Conservation (phyloP, 2,797 vertebrate species). For the Poecilia picta region DNA sequence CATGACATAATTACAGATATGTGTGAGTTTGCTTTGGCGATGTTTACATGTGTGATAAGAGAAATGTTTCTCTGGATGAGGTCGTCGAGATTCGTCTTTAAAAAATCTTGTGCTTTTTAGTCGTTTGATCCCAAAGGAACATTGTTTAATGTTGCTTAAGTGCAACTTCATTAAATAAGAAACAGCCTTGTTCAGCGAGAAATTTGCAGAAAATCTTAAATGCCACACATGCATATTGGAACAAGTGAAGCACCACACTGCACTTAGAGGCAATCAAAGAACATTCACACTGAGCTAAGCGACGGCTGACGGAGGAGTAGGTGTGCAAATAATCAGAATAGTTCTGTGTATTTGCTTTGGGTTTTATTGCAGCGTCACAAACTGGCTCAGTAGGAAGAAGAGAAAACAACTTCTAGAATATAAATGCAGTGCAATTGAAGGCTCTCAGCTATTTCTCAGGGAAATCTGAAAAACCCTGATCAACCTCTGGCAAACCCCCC, state of each 20-base stretch:
- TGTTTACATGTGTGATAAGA: not conserved
- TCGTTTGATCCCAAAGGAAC: not conserved
- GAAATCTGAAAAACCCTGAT: conserved; percentile 40
- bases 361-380: conserved; percentile 57
- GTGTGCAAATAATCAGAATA: not conserved
- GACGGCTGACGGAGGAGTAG: not conserved
- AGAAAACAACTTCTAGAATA: conserved; percentile 44
- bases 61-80: not conserved
- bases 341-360: not conserved
- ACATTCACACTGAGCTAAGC: not conserved
- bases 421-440: conserved; percentile 38
- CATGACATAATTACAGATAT: not conserved
- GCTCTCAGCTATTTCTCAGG: conserved; percentile 49
- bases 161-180: not conserved
- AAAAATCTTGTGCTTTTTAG: not conserved
- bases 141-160: not conserved
- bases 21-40: not conserved
- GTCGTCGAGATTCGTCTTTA: not conserved
- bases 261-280: not conserved
- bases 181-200: not conserved
- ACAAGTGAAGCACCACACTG: not conserved
- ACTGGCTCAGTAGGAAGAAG: conserved; percentile 48
- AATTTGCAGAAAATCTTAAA: not conserved
- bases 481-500: conserved; percentile 39
- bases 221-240: not conserved